phyloP scores from a whole-genome alignment of 1,140 invertebrate genomes.

The Bombus polaris region DNA sequence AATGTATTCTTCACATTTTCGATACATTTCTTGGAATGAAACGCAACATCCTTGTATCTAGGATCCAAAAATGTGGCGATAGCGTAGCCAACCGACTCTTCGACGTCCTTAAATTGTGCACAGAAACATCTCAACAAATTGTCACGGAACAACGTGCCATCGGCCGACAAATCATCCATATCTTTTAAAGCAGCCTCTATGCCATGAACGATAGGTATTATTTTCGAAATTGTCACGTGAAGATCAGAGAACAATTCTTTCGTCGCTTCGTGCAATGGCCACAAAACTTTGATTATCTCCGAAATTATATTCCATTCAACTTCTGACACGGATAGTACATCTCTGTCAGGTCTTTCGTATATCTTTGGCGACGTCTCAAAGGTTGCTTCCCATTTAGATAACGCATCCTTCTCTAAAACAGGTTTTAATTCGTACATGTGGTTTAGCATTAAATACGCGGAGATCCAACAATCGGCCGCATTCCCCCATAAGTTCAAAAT shows the following conservation, averaged over 20 bases:
- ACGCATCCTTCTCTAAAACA: background rate
- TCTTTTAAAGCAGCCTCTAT: background rate
- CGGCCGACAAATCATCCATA: background rate
- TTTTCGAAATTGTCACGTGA: background rate
- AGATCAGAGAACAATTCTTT: background rate
- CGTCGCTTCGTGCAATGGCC: background rate
- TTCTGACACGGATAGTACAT: background rate
- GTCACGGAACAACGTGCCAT: background rate
- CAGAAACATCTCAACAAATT: background rate
- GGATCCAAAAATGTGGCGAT: background rate
- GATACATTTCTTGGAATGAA: background rate
- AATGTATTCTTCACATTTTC: background rate
- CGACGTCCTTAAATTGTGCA: background rate
- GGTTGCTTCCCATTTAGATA: no score
- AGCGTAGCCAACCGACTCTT: background rate
- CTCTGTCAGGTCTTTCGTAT: no score
- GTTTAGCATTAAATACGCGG: background rate
- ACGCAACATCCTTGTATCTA: background rate
- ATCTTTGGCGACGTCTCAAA: no score
- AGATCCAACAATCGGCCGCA: background rate
- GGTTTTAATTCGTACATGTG: background rate
- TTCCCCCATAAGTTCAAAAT: background rate
- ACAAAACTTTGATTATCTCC: background rate
- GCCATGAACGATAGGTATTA: background rate
- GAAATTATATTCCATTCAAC: background rate